Base-by-base conservation (phyloP, 2,113 vertebrate genomes). In the Paraplagusia blochii region DNA sequence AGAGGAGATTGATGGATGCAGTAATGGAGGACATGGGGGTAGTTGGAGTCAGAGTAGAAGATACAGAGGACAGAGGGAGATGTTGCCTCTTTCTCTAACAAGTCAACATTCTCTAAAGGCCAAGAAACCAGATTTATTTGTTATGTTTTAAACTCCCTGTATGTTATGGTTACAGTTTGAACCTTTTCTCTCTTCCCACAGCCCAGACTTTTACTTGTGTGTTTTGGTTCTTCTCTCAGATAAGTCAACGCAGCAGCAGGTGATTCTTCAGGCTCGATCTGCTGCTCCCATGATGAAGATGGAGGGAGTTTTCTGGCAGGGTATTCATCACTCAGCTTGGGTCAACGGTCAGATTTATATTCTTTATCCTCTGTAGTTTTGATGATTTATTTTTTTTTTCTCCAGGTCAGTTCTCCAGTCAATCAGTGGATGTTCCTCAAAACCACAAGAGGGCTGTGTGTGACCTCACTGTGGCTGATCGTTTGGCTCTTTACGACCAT, bases 381-480 rank as follows among this genome's bases (percentile, higher is more conserved):
- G 22, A 29, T 29, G 6, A 29, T 29, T 29, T 29, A 29, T 29
- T 29, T 29, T 29, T 29, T 29, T 29, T 40, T 13, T 10, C 14
- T 81, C 56, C 86, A 98, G 97, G 92, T 49, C 89, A 92, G 58
- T 94, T 88, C 68, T 94, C 95, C 3, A 81, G 90, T 1, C 62
- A 92, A 45, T 91, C 93, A 5, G 48, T 88, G 16, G 94, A 95
- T 49, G 93, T 99, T 52, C 97, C 97, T 70, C 90, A 94, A 67
- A 99, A 92, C 83, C 93, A 98, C 85, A 94, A 96, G 66, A 91
- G 91, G n/a, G 89, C 88, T 12, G 55, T 92, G 58, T 98, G 96
- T 83, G 96, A 98, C 85, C 91, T 99, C 53, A 96, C 93, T 4
- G 92, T 92, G 70, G 94, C 94, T 0, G 95, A 98, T 76, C 95